Evolutionary conservation across 2,888 invertebrate genomes (phyloP), one percentile per base, ranked within the genome.

Genomic region (Cetonia aurata): DNA sequence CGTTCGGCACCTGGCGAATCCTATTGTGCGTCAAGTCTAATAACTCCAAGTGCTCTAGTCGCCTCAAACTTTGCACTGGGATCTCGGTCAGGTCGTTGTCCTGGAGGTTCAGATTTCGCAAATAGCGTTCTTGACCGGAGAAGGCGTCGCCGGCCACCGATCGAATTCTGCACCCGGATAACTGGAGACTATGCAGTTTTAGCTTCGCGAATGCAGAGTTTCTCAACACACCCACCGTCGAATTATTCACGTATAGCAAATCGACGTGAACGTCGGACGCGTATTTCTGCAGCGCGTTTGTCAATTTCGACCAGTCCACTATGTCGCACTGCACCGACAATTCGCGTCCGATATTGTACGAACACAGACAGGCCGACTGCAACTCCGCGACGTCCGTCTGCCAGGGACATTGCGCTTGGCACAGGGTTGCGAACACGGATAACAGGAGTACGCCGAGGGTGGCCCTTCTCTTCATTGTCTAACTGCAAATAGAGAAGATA

Each of bases 251-350:
- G 83, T 96, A 96, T 46, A 96, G 88, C 74, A 96, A 87, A 84
- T 96, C 96, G 75, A 96, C 87, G 60, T 91, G 88, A 67, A 89
- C 90, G 75, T 88, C 87, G 74, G 88, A 87, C 19, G 92, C 89
- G 86, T 91, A 90, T 77, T 89, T 88, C 81, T 92, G 89, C 83
- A 94, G 86, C 33, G 94, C 92, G 69, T 89, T 86, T 77, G 96
- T 83, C n/a, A 96, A 87, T 75, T 89, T 87, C 55, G 89, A 85
- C 83, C 94, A 95, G 80, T 95, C 92, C 71, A 95, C 95, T 88
- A 94, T 93, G 85, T 95, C 95, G 85, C 96, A 96, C 85, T 96
- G 96, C 74, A 96, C 93, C 41, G 95, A 95, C 12, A 96, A 87
- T 82, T 95, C 95, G 77, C 91, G 89, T 52, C 93, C 94, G 73